A percentile compares a stretch with the other conserved stretches of the same genome.
phyloP scores from a whole-genome alignment of 2,113 vertebrate genomes.

The Cygnus atratus region DNA sequence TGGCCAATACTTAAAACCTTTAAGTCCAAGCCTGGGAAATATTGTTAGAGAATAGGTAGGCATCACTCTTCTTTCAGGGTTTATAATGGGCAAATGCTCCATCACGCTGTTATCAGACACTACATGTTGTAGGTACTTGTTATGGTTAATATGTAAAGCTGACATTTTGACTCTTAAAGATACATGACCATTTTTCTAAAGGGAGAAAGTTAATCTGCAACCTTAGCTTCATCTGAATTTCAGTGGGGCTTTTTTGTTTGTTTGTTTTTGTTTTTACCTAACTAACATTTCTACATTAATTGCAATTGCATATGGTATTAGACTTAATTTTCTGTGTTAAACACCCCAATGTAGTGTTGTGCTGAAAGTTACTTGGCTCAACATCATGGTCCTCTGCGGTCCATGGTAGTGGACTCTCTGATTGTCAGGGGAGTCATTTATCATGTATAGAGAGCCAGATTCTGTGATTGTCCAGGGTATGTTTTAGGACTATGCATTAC shows the following conservation, averaged over 20 bases:
- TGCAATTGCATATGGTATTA: not conserved
- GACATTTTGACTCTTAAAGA: not conserved
- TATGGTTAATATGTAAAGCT: not conserved
- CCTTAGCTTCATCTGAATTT: not conserved
- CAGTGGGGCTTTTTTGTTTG: not conserved
- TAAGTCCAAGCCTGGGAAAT: not conserved
- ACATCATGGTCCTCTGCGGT: not conserved
- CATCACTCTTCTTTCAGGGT: not conserved
- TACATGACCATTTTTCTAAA: not conserved
- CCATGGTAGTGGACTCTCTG: not conserved
- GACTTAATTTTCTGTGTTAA: not conserved
- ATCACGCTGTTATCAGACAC: not conserved
- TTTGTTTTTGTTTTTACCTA: not conserved
- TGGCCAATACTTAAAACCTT: not conserved
- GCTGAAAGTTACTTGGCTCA: not conserved
- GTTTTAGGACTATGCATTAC: not conserved
- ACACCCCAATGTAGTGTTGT: rapidly evolving
- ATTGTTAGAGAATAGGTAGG: not conserved
- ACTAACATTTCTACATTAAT: not conserved
- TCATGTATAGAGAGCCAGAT: not conserved
- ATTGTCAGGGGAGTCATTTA: not conserved
- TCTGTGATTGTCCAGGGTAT: not conserved
- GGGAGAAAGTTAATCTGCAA: not conserved
- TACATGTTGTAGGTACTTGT: not conserved
- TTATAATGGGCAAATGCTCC: not conserved